These are phyloP conservation scores for Holothuria leucospilota DNA, from an alignment of 53 echinoderm and acorn worm species.

Conservation along the genomic window DNA sequence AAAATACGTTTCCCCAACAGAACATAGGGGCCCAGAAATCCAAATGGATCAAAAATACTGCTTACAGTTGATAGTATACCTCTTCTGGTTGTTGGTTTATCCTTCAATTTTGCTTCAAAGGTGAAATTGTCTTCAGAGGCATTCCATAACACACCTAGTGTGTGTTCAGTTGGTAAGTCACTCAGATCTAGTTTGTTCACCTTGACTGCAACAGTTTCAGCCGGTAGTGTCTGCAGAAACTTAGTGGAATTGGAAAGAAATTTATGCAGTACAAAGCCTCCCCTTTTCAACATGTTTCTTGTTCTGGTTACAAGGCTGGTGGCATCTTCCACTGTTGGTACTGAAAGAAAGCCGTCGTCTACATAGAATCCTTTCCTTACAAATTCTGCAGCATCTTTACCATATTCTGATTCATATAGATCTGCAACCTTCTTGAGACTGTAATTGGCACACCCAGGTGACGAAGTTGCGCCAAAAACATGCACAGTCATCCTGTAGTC, in stretches of 20 bases:
- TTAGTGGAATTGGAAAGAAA: slow-evolving; percentile 59
- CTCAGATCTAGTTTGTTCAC: slow-evolving; percentile 34
- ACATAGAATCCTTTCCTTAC: slow-evolving; percentile 64
- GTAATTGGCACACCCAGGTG: slow-evolving; percentile 76
- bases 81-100: slow-evolving; percentile 66
- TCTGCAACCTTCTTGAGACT: slow-evolving; percentile 65
- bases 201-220: slow-evolving; percentile 39
- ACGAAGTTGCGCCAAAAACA: slow-evolving; percentile 65
- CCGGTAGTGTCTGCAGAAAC: slow-evolving; percentile 42
- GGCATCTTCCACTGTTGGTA: slow-evolving; percentile 49
- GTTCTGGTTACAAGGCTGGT: slow-evolving; percentile 47
- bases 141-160: slow-evolving; percentile 73
- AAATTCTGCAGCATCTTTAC: slow-evolving; percentile 51
- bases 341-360: slow-evolving; percentile 61
- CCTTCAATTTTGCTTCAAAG: slow-evolving; percentile 66
- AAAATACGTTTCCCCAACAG: slow-evolving; percentile 43
- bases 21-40: slow-evolving; percentile 25
- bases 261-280: slow-evolving; percentile 62
- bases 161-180: slow-evolving; percentile 58
- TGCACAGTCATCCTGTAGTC: slow-evolving; percentile 74
- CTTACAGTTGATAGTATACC: slow-evolving; percentile 65
- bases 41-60: slow-evolving; percentile 66
- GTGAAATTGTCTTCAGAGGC: slow-evolving; percentile 63
- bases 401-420: slow-evolving; percentile 53
- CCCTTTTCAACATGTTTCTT: slow-evolving; percentile 56